Base-by-base conservation (phyloP, 2,113 vertebrate species). In the Tachysurus fulvidraco region DNA sequence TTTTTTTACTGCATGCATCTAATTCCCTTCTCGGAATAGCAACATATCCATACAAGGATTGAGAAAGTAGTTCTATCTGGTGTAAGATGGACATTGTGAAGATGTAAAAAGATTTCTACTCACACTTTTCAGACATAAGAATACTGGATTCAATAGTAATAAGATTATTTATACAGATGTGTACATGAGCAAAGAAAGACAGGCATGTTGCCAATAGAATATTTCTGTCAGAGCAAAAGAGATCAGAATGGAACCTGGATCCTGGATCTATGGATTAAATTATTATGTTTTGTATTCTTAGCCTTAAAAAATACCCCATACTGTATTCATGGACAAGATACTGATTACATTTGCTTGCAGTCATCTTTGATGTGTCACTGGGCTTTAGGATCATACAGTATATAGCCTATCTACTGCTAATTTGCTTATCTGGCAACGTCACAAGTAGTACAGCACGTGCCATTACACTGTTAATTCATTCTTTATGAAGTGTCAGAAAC, bases 401-500 rank as follows among this genome's bases (percentile, higher is more conserved):
- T 16, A 74, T 11, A 57, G 11, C 19, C 28, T 71, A 74, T 60
- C 46, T 16, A 28, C 19, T 46, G n/a, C 46, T 57, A 80, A 80
- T 86, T 69, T 67, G 60, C 59, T 65, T 69, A 44, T 54, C 60
- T 86, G 62, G 76, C 62, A 44, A 69, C n/a, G 50, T 86, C 62
- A 44, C 50, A 69, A 57, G 60, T 65, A 9, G 60, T 79, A 67
- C 60, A 46, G 16, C 84, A 74, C 64, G 77, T 86, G 76, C 50
- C 50, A 86, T 80, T 80, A 86, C 76, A 86, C 62, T 7, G 30
- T 86, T 80, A 80, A 80, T 86, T 69, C 28, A 44, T 69, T 57
- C 54, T 86, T 86, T 69, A 86, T 65, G 62, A 69, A 80, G 28
- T 80, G 84, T 80, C 84, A 86, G 84, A 86, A 80, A 36, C 10